A percentile compares a stretch with the other conserved stretches of the same genome.
These are phyloP conservation scores for Wasmannia auropunctata DNA, from an alignment of 1,140 invertebrate genomes.

Conservation along the genomic window DNA sequence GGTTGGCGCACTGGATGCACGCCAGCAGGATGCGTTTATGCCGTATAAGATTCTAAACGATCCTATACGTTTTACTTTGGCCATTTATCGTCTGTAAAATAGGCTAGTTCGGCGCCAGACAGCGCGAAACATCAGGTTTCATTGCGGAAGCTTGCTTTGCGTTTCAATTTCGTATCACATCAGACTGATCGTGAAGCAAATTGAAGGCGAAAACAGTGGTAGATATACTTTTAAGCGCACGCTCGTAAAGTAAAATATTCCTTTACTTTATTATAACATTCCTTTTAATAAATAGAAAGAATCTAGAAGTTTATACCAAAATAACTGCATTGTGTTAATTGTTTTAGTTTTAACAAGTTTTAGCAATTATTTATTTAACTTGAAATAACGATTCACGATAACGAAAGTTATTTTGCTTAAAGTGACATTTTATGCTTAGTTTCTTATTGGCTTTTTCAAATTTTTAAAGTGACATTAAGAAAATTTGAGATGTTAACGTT, in stretches of 20 bases:
- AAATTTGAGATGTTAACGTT: background rate
- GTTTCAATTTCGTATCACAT: background rate
- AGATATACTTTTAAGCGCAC: background rate
- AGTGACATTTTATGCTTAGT: background rate
- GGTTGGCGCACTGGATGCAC: constrained; percentile 3
- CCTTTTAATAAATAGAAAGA: too few species aligned
- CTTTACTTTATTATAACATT: background rate
- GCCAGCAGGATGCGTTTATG: constrained; percentile 15
- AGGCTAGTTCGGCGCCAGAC: constrained; percentile 15
- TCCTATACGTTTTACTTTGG: constrained; percentile 20
- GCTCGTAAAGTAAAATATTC: background rate
- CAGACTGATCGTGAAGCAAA: background rate
- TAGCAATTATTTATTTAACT: background rate
- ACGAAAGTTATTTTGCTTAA: background rate
- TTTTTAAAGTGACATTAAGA: background rate
- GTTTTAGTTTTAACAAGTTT: background rate
- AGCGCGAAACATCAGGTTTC: background rate
- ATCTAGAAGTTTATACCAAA: background rate
- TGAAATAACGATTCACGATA: background rate
- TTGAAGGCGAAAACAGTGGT: background rate
- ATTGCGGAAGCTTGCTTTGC: background rate
- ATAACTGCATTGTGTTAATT: background rate
- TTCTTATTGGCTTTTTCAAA: background rate
- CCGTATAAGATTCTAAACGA: constrained; percentile 44
- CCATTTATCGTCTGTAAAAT: constrained; percentile 40